Base-by-base conservation (phyloP, 1,140 invertebrate species). In the Geopemphigus sp. region DNA sequence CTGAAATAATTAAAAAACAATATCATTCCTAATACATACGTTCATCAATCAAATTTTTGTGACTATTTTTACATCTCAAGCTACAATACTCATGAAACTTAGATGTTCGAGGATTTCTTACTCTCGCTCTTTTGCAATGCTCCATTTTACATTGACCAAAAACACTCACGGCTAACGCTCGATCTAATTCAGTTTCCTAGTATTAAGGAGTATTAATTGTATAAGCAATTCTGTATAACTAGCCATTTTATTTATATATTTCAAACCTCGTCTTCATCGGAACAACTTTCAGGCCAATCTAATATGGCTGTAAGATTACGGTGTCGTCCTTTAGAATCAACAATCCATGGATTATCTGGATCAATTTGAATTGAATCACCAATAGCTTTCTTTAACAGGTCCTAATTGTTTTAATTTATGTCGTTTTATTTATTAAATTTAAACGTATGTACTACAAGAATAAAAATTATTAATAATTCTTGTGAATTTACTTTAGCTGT, bases 231-330 rank as follows among this genome's bases (percentile, higher is more conserved):
- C 17, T 32, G n/a, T 8, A n/a, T 45, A 66, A 47, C 3, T 15
- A 2, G 12, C 26, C 5, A 19, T 29, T 29, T 39, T 39, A 39
- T 39, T 70, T 50, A 53, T 29, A 11, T 12, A 45, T 45, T 29
- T 22, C 29, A 63, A 59, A 86, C 85, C 82, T 88, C 88, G 81
- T 78, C 74, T 78, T 90, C 88, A 83, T 90, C 89, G 57, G 88
- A 89, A 81, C 90, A 89, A 81, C 86, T 85, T 82, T 88, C 88
- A 26, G 90, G 89, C 89, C 89, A 90, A 83, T 90, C 88, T 81
- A 88, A 87, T 26, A 90, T 85, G 39, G 89, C 86, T 83, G 86
- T 86, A 80, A 91, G 84, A 82, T 88, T 89, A 22, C 87, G 87
- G 82, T 89, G 88, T 39, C 87, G 84, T 61, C 88, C 88, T 68